phyloP scores from a whole-genome alignment of 2,888 invertebrate species.

The Trissolcus brochymenae region DNA sequence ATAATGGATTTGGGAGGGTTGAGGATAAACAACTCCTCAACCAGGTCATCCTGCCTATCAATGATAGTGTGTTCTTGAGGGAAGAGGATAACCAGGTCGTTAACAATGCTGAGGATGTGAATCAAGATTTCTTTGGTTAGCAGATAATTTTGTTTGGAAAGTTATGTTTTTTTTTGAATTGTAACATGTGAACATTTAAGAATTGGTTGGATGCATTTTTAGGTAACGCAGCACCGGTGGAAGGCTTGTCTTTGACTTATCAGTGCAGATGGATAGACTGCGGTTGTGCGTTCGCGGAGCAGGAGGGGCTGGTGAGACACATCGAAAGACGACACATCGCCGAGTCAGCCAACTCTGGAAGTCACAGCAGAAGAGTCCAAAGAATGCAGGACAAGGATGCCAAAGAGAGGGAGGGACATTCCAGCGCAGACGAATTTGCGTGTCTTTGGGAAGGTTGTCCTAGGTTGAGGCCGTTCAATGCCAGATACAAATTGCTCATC shows the following conservation, averaged over 20 bases:
- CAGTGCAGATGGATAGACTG: conserved; percentile 93
- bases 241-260: conserved; percentile 66
- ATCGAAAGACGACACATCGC: conserved; percentile 94
- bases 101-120: conserved; percentile 9
- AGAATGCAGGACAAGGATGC: conserved; percentile 64
- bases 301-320: conserved; percentile 87
- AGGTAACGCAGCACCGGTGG: conserved; percentile 64
- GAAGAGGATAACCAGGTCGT: conserved; percentile 20
- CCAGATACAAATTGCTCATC: conserved; percentile 96
- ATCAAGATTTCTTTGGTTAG: conserved; percentile 25
- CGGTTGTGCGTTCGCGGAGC: conserved; percentile 86
- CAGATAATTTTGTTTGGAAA: background rate
- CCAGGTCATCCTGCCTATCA: conserved; percentile 34
- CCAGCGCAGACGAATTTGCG: conserved; percentile 85
- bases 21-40: conserved; percentile 63
- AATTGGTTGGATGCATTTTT: conserved; percentile 4
- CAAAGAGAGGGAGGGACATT: conserved; percentile 54
- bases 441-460: conserved; percentile 97
- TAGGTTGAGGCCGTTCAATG: conserved; percentile 94
- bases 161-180: too few species aligned
- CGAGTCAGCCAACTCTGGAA: conserved; percentile 62
- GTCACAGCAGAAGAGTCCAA: conserved; percentile 60
- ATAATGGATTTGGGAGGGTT: conserved; percentile 36
- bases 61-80: conserved; percentile 26
- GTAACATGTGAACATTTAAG: background rate